A percentile compares a stretch with the other conserved stretches of the same genome.
Evolutionary conservation across 2,888 invertebrate genomes (phyloP).

Genomic region (Sinopyrophorus schimmeli): DNA sequence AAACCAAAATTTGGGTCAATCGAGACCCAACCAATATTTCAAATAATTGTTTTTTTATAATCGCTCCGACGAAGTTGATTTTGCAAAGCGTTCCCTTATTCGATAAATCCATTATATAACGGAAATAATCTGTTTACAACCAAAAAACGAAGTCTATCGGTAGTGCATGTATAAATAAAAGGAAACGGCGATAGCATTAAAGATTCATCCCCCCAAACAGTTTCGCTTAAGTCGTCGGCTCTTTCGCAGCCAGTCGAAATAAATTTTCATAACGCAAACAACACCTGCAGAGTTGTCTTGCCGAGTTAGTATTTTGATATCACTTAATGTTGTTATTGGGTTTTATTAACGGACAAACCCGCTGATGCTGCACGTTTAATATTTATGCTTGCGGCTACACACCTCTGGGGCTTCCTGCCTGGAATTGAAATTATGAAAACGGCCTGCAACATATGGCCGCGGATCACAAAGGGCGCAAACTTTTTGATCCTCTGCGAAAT

Average conservation of each 20-base stretch:
- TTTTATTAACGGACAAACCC: slow-evolving; percentile 28
- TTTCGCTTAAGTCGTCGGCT: neutral
- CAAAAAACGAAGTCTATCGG: neutral
- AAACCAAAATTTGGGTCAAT: too few species aligned
- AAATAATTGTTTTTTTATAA: too few species aligned
- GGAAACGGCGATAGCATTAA: neutral
- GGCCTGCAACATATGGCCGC: slow-evolving; percentile 30
- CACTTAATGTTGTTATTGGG: slow-evolving; percentile 28
- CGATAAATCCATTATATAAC: too few species aligned
- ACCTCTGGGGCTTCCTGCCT: slow-evolving; percentile 34
- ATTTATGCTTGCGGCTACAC: slow-evolving; percentile 40
- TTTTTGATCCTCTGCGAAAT: slow-evolving; percentile 34
- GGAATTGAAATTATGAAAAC: slow-evolving; percentile 39
- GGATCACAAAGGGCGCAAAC: slow-evolving; percentile 29
- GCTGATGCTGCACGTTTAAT: slow-evolving; percentile 42
- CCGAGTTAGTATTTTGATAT: slow-evolving; percentile 23
- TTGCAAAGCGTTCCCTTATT: neutral
- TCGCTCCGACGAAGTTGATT: neutral
- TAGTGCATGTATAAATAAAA: neutral
- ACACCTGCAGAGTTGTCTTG: slow-evolving; percentile 20
- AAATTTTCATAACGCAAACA: slow-evolving; percentile 21
- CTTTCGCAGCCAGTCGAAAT: slow-evolving; percentile 10
- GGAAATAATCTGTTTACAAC: too few species aligned
- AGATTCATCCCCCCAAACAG: neutral
- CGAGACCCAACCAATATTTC: too few species aligned